Evolutionary conservation across 2,113 vertebrate genomes (phyloP).

Genomic region (Grammomys dolichurus): DNA sequence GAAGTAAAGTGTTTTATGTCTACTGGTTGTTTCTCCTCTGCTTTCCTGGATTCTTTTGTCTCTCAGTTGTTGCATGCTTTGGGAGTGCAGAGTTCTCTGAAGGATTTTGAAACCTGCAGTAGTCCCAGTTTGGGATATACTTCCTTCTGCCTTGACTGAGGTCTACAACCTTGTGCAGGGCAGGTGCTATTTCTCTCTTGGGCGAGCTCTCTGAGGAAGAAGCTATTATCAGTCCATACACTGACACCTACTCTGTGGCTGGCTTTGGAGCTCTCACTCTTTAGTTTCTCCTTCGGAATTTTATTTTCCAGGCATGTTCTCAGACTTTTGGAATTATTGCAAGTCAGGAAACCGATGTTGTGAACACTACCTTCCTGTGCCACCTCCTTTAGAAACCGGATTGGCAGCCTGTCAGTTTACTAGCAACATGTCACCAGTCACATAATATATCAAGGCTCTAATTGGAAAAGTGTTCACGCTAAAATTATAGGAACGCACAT

Average conservation of each 20-base stretch:
- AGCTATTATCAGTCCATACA: neutral
- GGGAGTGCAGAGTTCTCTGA: neutral
- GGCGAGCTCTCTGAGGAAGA: neutral
- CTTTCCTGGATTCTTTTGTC: neutral
- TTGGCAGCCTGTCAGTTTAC: constrained; percentile 37
- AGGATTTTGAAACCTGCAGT: neutral
- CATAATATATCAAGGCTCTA: constrained; percentile 28
- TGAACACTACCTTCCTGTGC: neutral
- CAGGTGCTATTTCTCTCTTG: neutral
- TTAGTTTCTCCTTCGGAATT: constrained; percentile 54
- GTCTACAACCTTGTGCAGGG: neutral
- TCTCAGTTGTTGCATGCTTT: neutral
- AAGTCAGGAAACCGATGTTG: constrained; percentile 19
- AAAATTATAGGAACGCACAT: neutral
- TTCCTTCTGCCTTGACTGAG: neutral
- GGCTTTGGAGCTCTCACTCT: neutral
- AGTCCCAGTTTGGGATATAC: neutral
- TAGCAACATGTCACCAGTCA: constrained; percentile 1
- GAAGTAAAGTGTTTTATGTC: neutral
- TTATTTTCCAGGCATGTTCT: constrained; percentile 38
- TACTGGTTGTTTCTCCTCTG: neutral
- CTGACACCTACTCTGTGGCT: neutral
- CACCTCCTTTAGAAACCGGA: neutral
- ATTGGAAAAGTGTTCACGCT: constrained; percentile 43
- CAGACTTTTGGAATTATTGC: neutral